Evolutionary conservation across 2,113 vertebrate genomes (phyloP).

Genomic region (Bos taurus): DNA sequence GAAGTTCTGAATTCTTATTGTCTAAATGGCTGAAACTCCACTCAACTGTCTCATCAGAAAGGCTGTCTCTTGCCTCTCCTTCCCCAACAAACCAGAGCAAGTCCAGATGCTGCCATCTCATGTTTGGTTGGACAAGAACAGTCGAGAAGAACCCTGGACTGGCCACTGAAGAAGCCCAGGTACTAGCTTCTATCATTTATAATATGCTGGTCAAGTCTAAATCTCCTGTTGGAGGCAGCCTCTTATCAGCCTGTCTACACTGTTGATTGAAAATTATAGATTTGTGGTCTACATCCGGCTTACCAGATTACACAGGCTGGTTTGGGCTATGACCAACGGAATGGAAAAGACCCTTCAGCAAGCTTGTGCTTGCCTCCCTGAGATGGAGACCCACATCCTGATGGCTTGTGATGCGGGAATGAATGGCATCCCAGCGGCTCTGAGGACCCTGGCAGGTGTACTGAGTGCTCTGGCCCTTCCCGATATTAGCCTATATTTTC

Average conservation of each 20-base stretch:
- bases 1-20: background rate
- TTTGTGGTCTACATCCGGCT: background rate
- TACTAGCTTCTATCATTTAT: background rate
- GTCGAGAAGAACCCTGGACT: background rate
- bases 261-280: background rate
- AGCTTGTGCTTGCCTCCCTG: background rate
- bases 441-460: rapidly evolving
- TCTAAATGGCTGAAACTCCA: background rate
- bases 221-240: background rate
- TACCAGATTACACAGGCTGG: background rate
- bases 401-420: background rate
- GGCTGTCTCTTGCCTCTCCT: background rate
- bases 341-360: background rate
- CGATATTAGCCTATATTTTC: background rate
- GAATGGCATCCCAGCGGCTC: background rate
- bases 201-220: background rate
- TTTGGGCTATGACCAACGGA: background rate
- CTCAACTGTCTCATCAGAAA: background rate
- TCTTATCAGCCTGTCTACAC: background rate
- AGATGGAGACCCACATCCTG: background rate
- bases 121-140: background rate
- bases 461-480: background rate
- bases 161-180: background rate
- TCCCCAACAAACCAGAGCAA: background rate
- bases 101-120: background rate